Evolutionary conservation across 2,113 vertebrate species (phyloP).

Genomic region (Triplophysa dalaica): DNA sequence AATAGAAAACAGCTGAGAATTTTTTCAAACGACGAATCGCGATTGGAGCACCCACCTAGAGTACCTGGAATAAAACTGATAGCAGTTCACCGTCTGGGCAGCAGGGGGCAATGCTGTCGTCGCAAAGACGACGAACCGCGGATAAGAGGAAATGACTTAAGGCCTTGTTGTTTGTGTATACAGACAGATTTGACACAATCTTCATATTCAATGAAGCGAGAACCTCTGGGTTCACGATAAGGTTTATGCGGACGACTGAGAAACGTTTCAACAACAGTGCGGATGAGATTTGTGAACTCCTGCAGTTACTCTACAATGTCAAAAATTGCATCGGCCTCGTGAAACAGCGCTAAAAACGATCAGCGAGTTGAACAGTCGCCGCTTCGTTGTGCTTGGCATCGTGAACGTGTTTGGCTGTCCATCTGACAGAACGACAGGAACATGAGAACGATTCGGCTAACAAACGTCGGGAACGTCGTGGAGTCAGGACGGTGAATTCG

Average conservation of each 20-base stretch:
- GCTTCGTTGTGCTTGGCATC: constrained; percentile 52
- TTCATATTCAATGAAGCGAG: constrained; percentile 25
- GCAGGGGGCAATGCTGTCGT: constrained; percentile 25
- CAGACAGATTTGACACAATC: constrained; percentile 43
- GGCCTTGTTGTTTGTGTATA: constrained; percentile 43
- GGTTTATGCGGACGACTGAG: constrained; percentile 22
- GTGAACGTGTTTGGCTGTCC: constrained; percentile 21
- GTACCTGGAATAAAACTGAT: constrained; percentile 30
- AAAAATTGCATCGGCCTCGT: constrained; percentile 21
- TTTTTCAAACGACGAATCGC: constrained; percentile 25
- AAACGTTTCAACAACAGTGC: background rate
- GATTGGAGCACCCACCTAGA: constrained; percentile 17
- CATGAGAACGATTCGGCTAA: constrained; percentile 25
- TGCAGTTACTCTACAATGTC: background rate
- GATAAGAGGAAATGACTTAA: constrained; percentile 40
- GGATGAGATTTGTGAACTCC: background rate
- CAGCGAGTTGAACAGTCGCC: background rate
- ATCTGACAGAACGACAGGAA: constrained; percentile 29
- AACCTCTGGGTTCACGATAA: background rate
- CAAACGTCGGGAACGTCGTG: constrained; percentile 21
- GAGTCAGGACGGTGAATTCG: constrained; percentile 25
- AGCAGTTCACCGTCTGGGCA: constrained; percentile 16
- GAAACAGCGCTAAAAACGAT: constrained; percentile 6
- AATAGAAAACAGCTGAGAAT: constrained; percentile 36
- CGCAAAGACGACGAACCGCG: constrained; percentile 22